A percentile compares a stretch with the other conserved stretches of the same genome.
Evolutionary conservation across 1,140 invertebrate species (phyloP).

Genomic region (Atta cephalotes): DNA sequence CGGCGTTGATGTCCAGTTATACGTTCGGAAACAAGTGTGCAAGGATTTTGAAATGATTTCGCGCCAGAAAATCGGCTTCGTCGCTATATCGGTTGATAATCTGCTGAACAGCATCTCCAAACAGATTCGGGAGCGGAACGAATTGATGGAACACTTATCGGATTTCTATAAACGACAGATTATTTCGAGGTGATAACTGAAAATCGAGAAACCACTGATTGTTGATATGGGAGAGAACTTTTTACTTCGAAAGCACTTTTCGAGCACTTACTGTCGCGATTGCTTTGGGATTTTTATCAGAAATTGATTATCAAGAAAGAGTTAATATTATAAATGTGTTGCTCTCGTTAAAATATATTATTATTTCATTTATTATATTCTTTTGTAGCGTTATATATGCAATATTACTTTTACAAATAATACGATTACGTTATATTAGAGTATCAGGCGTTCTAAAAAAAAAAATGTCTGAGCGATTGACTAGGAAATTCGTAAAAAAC

Average conservation of each 20-base stretch:
- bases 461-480: not conserved
- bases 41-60: conserved; percentile 73
- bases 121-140: conserved; percentile 76
- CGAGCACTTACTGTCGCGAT: not conserved
- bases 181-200: conserved; percentile 75
- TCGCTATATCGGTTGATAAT: conserved; percentile 70
- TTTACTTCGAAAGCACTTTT: conserved; percentile 22
- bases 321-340: conserved; percentile 4
- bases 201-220: not conserved
- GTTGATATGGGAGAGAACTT: not conserved
- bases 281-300: not conserved
- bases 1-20: conserved; percentile 70
- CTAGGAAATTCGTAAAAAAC: not conserved
- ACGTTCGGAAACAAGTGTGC: conserved; percentile 73
- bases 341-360: not conserved
- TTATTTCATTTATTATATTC: not conserved
- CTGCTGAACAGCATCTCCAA: conserved; percentile 79
- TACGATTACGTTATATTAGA: not conserved
- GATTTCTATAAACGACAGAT: conserved; percentile 74
- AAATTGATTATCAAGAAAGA: not conserved
- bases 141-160: conserved; percentile 73
- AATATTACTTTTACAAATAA: conserved; percentile 7
- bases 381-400: not conserved
- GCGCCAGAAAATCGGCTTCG: conserved; percentile 69
- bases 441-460: not conserved